These are phyloP conservation scores for Cynoglossus semilaevis DNA, from an alignment of 2,113 vertebrate genomes.

Conservation along the genomic window DNA sequence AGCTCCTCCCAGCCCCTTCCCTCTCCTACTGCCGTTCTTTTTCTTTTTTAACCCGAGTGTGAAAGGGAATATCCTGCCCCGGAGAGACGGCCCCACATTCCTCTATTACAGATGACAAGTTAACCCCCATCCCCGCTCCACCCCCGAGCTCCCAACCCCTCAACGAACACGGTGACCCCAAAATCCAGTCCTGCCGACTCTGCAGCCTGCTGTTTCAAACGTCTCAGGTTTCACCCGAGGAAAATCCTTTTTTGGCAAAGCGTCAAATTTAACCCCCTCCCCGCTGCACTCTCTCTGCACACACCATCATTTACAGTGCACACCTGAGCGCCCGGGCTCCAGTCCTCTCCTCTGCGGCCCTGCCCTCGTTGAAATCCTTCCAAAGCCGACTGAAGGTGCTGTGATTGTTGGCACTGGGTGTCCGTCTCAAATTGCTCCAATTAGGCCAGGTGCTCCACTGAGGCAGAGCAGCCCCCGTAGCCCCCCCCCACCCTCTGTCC, in stretches of 20 bases:
- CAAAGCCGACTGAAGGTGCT: slow-evolving; percentile 28
- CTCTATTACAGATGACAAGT: slow-evolving; percentile 67
- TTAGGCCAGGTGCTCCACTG: slow-evolving; percentile 50
- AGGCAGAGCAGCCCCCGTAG: slow-evolving; percentile 32
- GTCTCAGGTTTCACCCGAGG: slow-evolving; percentile 59
- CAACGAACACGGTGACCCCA: slow-evolving; percentile 10
- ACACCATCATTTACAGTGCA: slow-evolving; percentile 5
- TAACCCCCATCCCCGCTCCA: neutral
- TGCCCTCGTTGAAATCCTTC: slow-evolving; percentile 47
- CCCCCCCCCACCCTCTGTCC: neutral
- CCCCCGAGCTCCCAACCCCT: neutral
- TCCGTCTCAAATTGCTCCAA: slow-evolving; percentile 44
- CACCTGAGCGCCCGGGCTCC: slow-evolving; percentile 23
- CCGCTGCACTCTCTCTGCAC: slow-evolving; percentile 7
- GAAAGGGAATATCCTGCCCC: slow-evolving; percentile 67
- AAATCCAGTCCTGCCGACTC: slow-evolving; percentile 47
- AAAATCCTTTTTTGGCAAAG: slow-evolving; percentile 48
- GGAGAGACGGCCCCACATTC: slow-evolving; percentile 62
- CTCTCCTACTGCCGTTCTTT: slow-evolving; percentile 33
- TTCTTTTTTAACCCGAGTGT: slow-evolving; percentile 17
- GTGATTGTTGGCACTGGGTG: slow-evolving; percentile 47
- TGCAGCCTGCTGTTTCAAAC: slow-evolving; percentile 52
- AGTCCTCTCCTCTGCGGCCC: slow-evolving; percentile 10
- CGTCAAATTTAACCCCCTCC: slow-evolving; percentile 32
- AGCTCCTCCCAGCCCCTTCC: slow-evolving; percentile 35